A percentile compares a stretch with the other conserved stretches of the same genome.
Evolutionary conservation across 2,797 vertebrate species (phyloP).

Genomic region (Geotria australis): DNA sequence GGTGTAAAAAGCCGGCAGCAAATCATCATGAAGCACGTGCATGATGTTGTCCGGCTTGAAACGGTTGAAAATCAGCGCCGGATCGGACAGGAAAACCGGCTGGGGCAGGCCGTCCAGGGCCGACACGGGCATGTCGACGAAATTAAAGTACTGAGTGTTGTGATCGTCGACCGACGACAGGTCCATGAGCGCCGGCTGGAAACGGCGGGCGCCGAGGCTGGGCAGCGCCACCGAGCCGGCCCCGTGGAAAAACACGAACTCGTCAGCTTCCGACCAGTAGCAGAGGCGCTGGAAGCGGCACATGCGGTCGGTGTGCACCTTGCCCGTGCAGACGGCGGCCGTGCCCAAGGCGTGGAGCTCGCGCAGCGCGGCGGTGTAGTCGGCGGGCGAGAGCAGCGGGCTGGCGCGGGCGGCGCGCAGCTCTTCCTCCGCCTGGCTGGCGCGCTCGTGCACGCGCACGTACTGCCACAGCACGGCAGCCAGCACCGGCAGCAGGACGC

Average conservation of each 20-base stretch:
- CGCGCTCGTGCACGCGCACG: slow-evolving; percentile 38
- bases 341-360: slow-evolving; percentile 54
- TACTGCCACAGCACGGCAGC: slow-evolving; percentile 86
- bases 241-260: slow-evolving; percentile 85
- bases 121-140: slow-evolving; percentile 58
- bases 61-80: slow-evolving; percentile 56
- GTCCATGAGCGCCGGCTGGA: slow-evolving; percentile 77
- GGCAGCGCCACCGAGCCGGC: slow-evolving; percentile 72
- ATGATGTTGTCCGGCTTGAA: slow-evolving; percentile 96
- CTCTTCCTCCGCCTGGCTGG: slow-evolving; percentile 42
- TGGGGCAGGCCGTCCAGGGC: slow-evolving; percentile 73
- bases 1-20: slow-evolving; percentile 78
- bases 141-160: slow-evolving; percentile 95
- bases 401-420: slow-evolving; percentile 32
- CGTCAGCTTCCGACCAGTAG: slow-evolving; percentile 63
- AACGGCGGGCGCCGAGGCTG: slow-evolving; percentile 61
- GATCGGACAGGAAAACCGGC: slow-evolving; percentile 75
- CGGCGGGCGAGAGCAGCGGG: slow-evolving; percentile 32
- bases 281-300: slow-evolving; percentile 88
- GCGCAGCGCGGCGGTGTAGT: slow-evolving; percentile 60
- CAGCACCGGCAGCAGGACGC: slow-evolving; percentile 52
- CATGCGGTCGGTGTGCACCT: slow-evolving; percentile 80
- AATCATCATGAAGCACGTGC: slow-evolving; percentile 85
- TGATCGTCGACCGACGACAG: slow-evolving; percentile 88
- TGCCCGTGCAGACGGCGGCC: slow-evolving; percentile 76